Base-by-base conservation (phyloP, 1,140 invertebrate species). In the Drosophila melanica region DNA sequence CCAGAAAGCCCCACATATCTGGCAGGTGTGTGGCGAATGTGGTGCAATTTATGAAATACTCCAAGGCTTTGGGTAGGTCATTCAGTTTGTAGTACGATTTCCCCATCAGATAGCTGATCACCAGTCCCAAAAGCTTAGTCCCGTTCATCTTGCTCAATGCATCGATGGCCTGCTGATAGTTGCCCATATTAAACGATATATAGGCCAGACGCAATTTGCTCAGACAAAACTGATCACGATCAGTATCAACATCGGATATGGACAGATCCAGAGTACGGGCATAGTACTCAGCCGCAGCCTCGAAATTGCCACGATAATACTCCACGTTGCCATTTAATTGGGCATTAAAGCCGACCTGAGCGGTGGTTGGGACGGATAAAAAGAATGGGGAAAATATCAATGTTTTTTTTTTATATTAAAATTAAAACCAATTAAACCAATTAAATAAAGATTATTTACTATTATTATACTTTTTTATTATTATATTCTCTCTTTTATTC, bases 281-380 rank as follows among this genome's bases (percentile, higher is more conserved):
- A 62, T 89, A 90, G 7, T 68, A 77, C 5, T 27, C 20, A 0
- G 76, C 64, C 0, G 81, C 81, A 2, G 51, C 45, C 11, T 23
- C 18, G 8, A 48, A 8, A 20, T 85, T 70, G 0, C 69, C 76
- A 0, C 65, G 63, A 39, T 72, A 11, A 48, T 77, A 90, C 44
- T 90, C 81, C 16, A 89, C 72, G 55, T 76, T 89, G 5, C 89
- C 89, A 71, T 90, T 90, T 1, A 90, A 7, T 50, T 90, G 89
- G 3, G 73, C 64, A 20, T 77, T 59, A 11, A 75, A 53, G 3
- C 47, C 57, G 1, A 5, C 35, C 69, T 75, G 20, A 0, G 23
- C 23, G 23, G 23, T 4, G 23, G 23, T 27, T 4, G 23, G 23
- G 5, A 27, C 3, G 23, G 5, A 27, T 27, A 27, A 1, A 27